phyloP scores from a whole-genome alignment of 2,888 invertebrate species.

The Drosophila robusta region DNA sequence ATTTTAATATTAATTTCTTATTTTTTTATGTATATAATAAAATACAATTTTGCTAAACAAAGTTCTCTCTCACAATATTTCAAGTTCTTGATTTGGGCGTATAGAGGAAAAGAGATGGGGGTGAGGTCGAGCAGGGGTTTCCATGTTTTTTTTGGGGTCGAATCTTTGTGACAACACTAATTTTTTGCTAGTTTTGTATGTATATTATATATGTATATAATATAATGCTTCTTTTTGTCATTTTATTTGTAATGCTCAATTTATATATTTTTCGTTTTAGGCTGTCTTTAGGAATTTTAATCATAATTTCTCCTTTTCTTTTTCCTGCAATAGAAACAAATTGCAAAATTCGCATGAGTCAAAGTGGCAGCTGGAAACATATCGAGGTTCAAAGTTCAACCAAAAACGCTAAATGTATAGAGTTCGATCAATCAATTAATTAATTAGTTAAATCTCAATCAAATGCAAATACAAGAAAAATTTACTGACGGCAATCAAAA shows the following conservation, averaged over 20 bases:
- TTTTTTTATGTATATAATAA: conserved; percentile 48
- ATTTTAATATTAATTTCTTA: conserved; percentile 51
- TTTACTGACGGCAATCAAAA: conserved; percentile 35
- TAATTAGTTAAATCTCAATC: conserved; percentile 39
- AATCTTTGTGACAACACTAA: conserved; percentile 40
- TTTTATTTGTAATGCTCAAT: conserved; percentile 33
- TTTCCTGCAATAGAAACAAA: conserved; percentile 84
- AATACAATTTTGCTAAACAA: conserved; percentile 73
- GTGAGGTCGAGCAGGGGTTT: neutral
- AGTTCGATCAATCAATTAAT: conserved; percentile 49
- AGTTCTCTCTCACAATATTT: conserved; percentile 44
- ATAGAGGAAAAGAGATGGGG: neutral
- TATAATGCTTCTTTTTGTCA: conserved; percentile 45
- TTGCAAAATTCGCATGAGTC: conserved; percentile 65
- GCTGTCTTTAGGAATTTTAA: conserved; percentile 78
- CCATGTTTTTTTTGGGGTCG: neutral
- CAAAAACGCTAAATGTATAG: conserved; percentile 25
- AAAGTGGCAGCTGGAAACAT: conserved; percentile 50
- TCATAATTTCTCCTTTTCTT: conserved; percentile 85
- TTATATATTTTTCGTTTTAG: conserved; percentile 26
- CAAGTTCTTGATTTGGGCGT: conserved; percentile 16
- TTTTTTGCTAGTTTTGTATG: conserved; percentile 36
- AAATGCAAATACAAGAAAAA: conserved; percentile 28
- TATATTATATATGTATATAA: conserved; percentile 50
- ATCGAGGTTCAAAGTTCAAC: conserved; percentile 29